Evolutionary conservation across 1,140 invertebrate species (phyloP).

Genomic region (Caenorhabditis brenneri): DNA sequence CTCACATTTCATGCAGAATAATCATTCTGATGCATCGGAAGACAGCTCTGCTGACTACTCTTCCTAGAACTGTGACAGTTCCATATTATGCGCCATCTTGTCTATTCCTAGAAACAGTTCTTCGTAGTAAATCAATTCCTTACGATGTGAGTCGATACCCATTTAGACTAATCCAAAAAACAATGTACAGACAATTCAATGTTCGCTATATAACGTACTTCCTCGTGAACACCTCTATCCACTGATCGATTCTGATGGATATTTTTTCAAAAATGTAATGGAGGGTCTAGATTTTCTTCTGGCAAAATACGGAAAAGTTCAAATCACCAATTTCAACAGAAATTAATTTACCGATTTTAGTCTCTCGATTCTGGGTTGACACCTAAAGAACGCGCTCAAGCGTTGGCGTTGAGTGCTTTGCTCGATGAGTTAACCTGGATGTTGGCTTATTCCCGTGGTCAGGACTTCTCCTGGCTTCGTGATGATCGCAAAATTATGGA

Average conservation of each 20-base stretch:
- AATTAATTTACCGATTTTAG: neutral
- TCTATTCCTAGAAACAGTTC: conserved; percentile 14
- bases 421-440: conserved; percentile 32
- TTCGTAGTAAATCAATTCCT: conserved; percentile 2
- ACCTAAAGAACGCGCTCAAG: conserved; percentile 16
- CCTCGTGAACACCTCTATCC: conserved; percentile 12
- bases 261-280: conserved; percentile 29
- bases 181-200: neutral
- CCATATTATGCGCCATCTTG: conserved; percentile 9
- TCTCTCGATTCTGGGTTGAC: neutral
- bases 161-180: no score
- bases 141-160: neutral
- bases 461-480: conserved; percentile 17
- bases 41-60: conserved; percentile 12
- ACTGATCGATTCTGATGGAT: neutral
- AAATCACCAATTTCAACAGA: neutral
- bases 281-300: conserved; percentile 6
- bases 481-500: conserved; percentile 12
- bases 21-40: conserved; percentile 9
- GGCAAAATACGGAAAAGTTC: conserved; percentile 21
- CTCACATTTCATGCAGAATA: neutral
- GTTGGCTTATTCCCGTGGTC: conserved; percentile 7
- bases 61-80: conserved; percentile 11
- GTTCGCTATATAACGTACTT: conserved; percentile 6
- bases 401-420: neutral